Conservation (phyloP, 2,888 invertebrate species). For the Silvanus unidentatus region DNA sequence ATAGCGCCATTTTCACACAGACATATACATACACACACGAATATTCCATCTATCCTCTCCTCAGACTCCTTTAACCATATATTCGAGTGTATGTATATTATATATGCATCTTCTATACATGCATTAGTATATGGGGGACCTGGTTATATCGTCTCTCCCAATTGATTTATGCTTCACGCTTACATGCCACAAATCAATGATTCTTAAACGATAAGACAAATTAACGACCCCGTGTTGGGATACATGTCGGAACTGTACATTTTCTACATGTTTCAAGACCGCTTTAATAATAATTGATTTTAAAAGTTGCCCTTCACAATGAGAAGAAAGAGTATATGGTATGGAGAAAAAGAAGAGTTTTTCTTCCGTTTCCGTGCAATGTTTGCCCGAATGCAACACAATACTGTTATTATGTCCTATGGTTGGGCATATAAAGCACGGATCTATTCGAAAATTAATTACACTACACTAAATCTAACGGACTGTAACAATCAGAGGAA, state of each 20-base stretch:
- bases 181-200: constrained; percentile 1
- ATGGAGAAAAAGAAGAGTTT: too few relatives aligned
- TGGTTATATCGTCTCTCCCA: neutral
- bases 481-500: neutral
- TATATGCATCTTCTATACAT: too few relatives aligned
- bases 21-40: constrained; percentile 2
- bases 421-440: too few relatives aligned
- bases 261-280: too few relatives aligned
- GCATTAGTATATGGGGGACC: neutral
- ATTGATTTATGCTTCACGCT: constrained; percentile 1
- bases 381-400: too few relatives aligned
- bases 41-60: neutral
- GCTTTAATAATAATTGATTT: too few relatives aligned
- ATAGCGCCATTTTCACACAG: constrained; percentile 7
- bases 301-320: too few relatives aligned
- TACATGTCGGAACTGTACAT: too few relatives aligned
- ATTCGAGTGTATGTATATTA: too few relatives aligned
- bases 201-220: neutral
- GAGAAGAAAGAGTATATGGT: too few relatives aligned
- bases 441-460: constrained; percentile 4
- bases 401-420: too few relatives aligned
- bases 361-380: too few relatives aligned
- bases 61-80: neutral
- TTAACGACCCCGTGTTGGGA: neutral
- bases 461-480: neutral